Conservation (phyloP, 2,888 invertebrate species). For the Noctua fimbriata region DNA sequence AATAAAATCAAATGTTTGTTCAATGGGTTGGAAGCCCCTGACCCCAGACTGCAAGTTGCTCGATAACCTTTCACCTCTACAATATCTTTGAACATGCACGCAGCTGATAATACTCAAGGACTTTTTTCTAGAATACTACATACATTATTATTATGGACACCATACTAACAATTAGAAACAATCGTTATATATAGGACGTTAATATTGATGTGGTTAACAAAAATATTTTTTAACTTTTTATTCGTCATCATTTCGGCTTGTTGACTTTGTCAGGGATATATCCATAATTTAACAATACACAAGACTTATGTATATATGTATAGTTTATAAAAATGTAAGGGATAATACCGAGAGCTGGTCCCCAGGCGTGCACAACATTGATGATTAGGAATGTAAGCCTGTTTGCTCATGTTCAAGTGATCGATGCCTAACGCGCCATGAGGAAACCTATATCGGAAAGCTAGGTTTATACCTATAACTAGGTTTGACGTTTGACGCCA, state of each 20-base stretch:
- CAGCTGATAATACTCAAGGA: not conserved
- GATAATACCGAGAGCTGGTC: slow-evolving; percentile 30
- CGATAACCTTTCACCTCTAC: slow-evolving; percentile 39
- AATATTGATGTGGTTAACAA: not conserved
- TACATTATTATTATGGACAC: not conserved
- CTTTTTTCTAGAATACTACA: not conserved
- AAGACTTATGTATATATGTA: not conserved
- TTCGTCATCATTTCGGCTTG: not conserved
- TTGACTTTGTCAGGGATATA: not conserved
- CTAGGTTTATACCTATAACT: slow-evolving; percentile 22
- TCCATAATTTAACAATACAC: not conserved
- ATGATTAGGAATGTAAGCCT: slow-evolving; percentile 60
- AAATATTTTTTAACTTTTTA: not conserved
- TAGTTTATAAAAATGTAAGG: slow-evolving; percentile 46
- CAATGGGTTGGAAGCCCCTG: slow-evolving; percentile 23
- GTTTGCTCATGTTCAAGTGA: slow-evolving; percentile 59
- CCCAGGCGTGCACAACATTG: slow-evolving; percentile 50
- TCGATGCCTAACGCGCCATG: slow-evolving; percentile 46
- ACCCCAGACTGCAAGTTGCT: slow-evolving; percentile 28
- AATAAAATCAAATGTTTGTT: slow-evolving; percentile 41
- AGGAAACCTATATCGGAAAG: slow-evolving; percentile 39
- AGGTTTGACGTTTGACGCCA: slow-evolving; percentile 22
- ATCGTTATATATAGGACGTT: not conserved
- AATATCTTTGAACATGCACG: not conserved
- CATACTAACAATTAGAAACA: not conserved